phyloP scores from a whole-genome alignment of 2,113 vertebrate genomes.

The Etheostoma spectabile region DNA sequence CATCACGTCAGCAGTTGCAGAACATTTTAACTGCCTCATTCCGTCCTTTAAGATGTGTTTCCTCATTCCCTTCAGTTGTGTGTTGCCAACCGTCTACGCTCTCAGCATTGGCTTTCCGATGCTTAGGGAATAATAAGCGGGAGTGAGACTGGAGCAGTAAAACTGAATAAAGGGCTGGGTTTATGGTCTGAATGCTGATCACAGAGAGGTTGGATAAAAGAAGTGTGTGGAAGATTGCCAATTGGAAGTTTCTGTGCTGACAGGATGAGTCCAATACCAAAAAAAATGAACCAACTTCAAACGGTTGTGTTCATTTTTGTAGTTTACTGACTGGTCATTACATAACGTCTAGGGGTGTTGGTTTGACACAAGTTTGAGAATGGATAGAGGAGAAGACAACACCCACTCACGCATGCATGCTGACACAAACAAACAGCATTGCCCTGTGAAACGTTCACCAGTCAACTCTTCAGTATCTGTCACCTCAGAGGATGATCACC shows the following conservation, averaged over 20 bases:
- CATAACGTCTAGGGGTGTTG: slow-evolving; percentile 13
- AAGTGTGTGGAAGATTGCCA: slow-evolving; percentile 15
- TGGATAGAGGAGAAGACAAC: slow-evolving; percentile 12
- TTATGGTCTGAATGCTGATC: slow-evolving; percentile 34
- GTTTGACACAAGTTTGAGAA: neutral
- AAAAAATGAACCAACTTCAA: slow-evolving; percentile 13
- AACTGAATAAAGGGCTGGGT: slow-evolving; percentile 38
- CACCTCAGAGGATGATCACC: slow-evolving; percentile 68
- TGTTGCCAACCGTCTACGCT: slow-evolving; percentile 3
- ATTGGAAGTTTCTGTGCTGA: slow-evolving; percentile 28
- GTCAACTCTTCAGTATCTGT: slow-evolving; percentile 71
- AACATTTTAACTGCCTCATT: slow-evolving; percentile 40
- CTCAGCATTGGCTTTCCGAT: slow-evolving; percentile 18
- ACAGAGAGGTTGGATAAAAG: slow-evolving; percentile 17
- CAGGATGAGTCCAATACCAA: neutral
- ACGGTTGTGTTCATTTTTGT: slow-evolving; percentile 5
- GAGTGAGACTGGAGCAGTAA: slow-evolving; percentile 5
- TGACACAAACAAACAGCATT: slow-evolving; percentile 37
- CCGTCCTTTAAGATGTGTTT: slow-evolving; percentile 17
- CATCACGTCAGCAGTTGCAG: slow-evolving; percentile 9
- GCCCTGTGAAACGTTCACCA: slow-evolving; percentile 21
- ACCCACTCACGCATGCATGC: slow-evolving; percentile 2
- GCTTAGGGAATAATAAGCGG: slow-evolving; percentile 34
- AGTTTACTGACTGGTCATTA: slow-evolving; percentile 10
- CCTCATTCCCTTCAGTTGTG: slow-evolving; percentile 31